Conservation (phyloP, 2,888 invertebrate genomes). For the Anticlea derivata region DNA sequence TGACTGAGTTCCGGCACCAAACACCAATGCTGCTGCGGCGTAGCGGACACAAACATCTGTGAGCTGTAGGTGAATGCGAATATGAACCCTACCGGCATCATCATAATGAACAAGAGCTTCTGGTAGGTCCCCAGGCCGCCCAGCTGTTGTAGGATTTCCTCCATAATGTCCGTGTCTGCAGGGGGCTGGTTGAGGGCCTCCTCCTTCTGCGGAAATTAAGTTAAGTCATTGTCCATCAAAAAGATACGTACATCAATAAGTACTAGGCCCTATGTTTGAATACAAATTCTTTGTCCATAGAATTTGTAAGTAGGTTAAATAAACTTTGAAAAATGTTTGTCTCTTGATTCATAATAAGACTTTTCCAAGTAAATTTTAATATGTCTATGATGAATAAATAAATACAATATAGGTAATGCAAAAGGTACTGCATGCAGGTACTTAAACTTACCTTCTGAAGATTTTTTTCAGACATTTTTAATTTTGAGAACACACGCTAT, state of each 20-base stretch:
- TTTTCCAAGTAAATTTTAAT: too few relatives aligned
- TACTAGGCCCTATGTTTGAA: too few relatives aligned
- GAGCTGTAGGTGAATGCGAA: slow-evolving; percentile 53
- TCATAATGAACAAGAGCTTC: slow-evolving; percentile 44
- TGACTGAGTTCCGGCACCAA: slow-evolving; percentile 53
- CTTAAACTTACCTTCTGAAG: slow-evolving; percentile 10
- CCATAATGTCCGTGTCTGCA: slow-evolving; percentile 36
- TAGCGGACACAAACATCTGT: slow-evolving; percentile 59
- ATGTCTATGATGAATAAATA: too few relatives aligned
- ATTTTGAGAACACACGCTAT: too few relatives aligned
- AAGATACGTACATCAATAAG: too few relatives aligned
- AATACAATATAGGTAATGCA: background rate
- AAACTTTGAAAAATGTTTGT: too few relatives aligned
- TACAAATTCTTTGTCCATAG: too few relatives aligned
- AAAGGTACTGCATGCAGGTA: background rate
- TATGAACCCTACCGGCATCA: slow-evolving; percentile 50
- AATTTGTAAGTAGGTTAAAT: too few relatives aligned
- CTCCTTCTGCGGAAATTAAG: slow-evolving; percentile 4
- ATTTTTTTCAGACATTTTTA: slow-evolving; percentile 14
- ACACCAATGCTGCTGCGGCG: slow-evolving; percentile 61
- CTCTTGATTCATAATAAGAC: too few relatives aligned
- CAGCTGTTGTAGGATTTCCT: slow-evolving; percentile 41
- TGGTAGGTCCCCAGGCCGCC: slow-evolving; percentile 48
- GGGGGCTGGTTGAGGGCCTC: slow-evolving; percentile 16
- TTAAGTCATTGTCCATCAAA: too few relatives aligned